These are phyloP conservation scores for Poecilus cupreus DNA, from an alignment of 2,888 invertebrate genomes.

Conservation along the genomic window DNA sequence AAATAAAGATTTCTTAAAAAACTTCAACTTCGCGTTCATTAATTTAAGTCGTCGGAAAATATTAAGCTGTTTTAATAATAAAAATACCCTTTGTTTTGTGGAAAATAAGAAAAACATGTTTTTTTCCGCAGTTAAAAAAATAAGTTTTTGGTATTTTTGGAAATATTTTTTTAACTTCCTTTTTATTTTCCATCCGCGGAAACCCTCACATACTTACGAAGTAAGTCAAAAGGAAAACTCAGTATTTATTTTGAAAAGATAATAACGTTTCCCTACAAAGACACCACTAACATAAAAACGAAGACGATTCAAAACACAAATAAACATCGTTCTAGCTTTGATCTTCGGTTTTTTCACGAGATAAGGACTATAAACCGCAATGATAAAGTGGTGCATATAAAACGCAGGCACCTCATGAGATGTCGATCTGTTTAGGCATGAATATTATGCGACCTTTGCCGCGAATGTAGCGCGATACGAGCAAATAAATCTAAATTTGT, in stretches of 20 bases:
- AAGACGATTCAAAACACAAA: conserved; percentile 19
- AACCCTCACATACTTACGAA: background rate
- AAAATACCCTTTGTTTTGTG: too few species aligned
- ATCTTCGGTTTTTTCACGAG: background rate
- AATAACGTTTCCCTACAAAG: conserved; percentile 1
- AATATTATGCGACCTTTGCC: background rate
- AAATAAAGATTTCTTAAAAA: too few species aligned
- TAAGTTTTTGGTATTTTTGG: too few species aligned
- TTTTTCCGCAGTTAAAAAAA: too few species aligned
- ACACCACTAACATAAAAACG: background rate
- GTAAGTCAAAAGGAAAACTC: background rate
- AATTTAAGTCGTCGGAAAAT: too few species aligned
- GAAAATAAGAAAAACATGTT: too few species aligned
- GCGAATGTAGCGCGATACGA: background rate
- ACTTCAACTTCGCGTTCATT: too few species aligned
- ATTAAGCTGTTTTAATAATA: too few species aligned
- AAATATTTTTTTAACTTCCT: too few species aligned
- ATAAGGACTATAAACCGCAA: conserved; percentile 43
- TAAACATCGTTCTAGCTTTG: conserved; percentile 31
- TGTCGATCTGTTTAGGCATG: conserved; percentile 30
- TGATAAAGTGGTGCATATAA: conserved; percentile 19
- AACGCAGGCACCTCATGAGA: conserved; percentile 24
- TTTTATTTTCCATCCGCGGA: too few species aligned
- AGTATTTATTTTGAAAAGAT: conserved; percentile 12
- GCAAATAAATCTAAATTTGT: conserved; percentile 55